Evolutionary conservation across 2,113 vertebrate genomes (phyloP).

Genomic region (Oxyura jamaicensis): DNA sequence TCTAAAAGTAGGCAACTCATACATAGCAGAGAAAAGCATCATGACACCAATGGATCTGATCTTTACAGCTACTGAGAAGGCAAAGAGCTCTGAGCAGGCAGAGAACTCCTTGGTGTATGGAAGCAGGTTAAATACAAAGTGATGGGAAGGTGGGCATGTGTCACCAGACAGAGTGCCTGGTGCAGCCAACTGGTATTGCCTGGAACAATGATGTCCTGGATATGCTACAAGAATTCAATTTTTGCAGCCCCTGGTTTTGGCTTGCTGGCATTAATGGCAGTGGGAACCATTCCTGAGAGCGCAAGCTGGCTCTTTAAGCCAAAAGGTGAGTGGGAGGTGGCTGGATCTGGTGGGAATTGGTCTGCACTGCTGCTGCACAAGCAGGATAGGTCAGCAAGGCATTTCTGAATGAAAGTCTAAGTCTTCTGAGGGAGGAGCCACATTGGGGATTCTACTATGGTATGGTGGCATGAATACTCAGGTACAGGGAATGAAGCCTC

Average conservation of each 20-base stretch:
- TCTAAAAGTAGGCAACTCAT: not conserved
- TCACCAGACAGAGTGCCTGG: not conserved
- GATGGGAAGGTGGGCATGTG: not conserved
- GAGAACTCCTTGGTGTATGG: not conserved
- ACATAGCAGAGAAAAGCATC: not conserved
- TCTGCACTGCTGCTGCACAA: not conserved
- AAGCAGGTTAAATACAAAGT: not conserved
- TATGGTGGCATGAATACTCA: not conserved
- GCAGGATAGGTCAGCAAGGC: not conserved
- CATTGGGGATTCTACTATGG: not conserved
- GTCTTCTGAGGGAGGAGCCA: not conserved
- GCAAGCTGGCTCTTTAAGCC: not conserved
- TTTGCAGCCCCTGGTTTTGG: fast-evolving
- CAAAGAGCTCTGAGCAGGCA: not conserved
- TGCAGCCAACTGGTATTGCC: not conserved
- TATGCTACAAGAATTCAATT: not conserved
- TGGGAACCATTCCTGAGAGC: not conserved
- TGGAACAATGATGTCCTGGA: not conserved
- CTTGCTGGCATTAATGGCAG: not conserved
- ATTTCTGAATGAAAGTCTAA: not conserved
- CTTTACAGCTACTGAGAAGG: not conserved
- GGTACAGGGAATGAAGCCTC: no score
- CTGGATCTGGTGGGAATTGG: not conserved
- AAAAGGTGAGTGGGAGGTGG: not conserved
- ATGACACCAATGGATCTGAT: not conserved